Base-by-base conservation (phyloP, 2,888 invertebrate species). In the Agonum fuliginosum region DNA sequence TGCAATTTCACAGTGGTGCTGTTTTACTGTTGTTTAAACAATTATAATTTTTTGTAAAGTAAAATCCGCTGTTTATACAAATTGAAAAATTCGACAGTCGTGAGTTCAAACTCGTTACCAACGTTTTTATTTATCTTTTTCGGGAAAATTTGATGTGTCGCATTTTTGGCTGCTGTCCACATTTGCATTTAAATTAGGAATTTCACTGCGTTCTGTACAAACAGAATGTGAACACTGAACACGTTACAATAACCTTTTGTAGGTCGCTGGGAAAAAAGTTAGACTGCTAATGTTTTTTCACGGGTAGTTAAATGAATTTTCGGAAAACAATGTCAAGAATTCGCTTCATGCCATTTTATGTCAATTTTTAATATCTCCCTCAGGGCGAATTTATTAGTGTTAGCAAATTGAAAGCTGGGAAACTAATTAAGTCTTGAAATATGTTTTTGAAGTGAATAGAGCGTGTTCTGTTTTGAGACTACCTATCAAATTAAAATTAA, bases 151-250 rank as follows among this genome's bases (percentile, higher is more conserved):
- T 72, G 51, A 58, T 72, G 54, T 58, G 72, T 54, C 72, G 72
- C 22, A 37, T 72, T 72, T 51, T 58, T 71, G 51, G 54, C 58
- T 62, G 73, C 24, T 73, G 73, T 73, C 41, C 62, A 24, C 37
- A 73, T 73, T 73, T 73, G 73, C 73, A 73, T 73, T 73, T 73
- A 73, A 62, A 73, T 73, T 73, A 73, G 73, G 73, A 73, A 73
- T 73, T 73, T 73, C 41, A 41, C n/a, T 72, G 72, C 37, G 54
- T 37, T 43, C 62, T 73, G 43, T 58, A 43, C 72, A 72, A 54
- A 72, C 34, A 72, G 19, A 54, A 37, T 54, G 71, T 37, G 51
- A 20, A 37, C 30, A 37, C 58, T 37, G 51, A 20, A 37, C 30
- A 37, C 58, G 72, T 72, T 70, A 70, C 69, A 70, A 70, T 70